A percentile compares a stretch with the other conserved stretches of the same genome.
Conservation (phyloP, 1,140 invertebrate species). For the Calephelis nemesis region DNA sequence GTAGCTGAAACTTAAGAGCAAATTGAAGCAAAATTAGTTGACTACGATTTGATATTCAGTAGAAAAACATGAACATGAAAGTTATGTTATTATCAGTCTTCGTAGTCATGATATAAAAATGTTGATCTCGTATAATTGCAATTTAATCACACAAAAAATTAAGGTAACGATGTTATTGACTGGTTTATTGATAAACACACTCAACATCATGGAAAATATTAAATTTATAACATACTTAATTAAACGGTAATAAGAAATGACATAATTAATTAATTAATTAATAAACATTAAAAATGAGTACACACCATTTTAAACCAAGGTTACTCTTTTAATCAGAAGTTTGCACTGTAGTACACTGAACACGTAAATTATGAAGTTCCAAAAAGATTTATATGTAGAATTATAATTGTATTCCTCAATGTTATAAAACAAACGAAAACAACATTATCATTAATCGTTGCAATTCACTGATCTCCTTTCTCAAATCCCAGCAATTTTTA, state of each 20-base stretch:
- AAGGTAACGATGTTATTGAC: background rate
- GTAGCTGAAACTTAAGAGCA: too few relatives aligned
- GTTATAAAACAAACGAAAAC: background rate
- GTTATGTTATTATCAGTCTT: too few relatives aligned
- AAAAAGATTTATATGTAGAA: background rate
- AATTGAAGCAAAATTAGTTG: too few relatives aligned
- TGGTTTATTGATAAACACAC: constrained; percentile 1
- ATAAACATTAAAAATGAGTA: constrained; percentile 23
- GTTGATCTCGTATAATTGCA: background rate
- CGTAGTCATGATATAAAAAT: background rate
- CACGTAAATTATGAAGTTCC: background rate
- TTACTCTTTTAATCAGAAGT: constrained; percentile 27
- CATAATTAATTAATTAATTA: constrained; percentile 17
- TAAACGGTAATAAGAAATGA: background rate
- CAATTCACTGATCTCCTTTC: background rate
- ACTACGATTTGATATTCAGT: background rate
- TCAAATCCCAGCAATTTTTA: constrained; percentile 2
- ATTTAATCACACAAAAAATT: constrained; percentile 3
- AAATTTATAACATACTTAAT: background rate
- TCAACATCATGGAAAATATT: background rate
- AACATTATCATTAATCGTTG: background rate
- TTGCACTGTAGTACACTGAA: constrained; percentile 2
- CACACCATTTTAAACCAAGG: constrained; percentile 51
- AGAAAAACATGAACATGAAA: background rate
- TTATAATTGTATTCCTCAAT: background rate